These are phyloP conservation scores for Brienomyrus brachyistius DNA, from an alignment of 2,113 vertebrate genomes.

Conservation along the genomic window DNA sequence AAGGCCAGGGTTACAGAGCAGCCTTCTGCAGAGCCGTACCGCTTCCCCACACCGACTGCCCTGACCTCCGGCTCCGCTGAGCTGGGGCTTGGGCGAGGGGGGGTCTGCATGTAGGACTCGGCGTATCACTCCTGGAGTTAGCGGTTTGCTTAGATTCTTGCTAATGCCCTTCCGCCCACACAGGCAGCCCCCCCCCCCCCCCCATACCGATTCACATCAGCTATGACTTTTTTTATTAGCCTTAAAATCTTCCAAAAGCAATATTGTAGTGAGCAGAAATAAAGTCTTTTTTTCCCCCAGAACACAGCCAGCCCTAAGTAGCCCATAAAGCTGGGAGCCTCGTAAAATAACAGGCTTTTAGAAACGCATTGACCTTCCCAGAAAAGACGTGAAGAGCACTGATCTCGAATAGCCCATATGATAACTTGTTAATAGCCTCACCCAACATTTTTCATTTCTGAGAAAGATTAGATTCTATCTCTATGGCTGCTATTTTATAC, in stretches of 20 bases:
- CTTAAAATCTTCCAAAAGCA: slow-evolving; percentile 10
- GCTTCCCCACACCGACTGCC: not conserved
- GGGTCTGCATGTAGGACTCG: not conserved
- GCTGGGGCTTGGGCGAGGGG: not conserved
- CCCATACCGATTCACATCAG: not conserved
- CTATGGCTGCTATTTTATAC: not conserved
- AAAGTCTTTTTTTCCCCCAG: not conserved
- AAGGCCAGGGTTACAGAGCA: not conserved
- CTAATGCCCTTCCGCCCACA: not conserved
- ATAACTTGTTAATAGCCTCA: slow-evolving; percentile 7
- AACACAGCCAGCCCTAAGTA: not conserved
- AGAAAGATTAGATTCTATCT: not conserved
- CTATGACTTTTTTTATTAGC: not conserved
- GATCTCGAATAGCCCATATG: not conserved
- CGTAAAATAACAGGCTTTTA: not conserved
- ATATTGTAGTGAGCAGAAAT: not conserved
- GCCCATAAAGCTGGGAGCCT: not conserved
- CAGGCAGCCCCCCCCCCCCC: not conserved
- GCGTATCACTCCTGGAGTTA: not conserved
- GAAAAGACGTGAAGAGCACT: not conserved
- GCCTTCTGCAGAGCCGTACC: not conserved
- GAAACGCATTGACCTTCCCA: slow-evolving; percentile 5
- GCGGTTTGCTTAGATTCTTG: not conserved
- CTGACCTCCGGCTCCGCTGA: not conserved
- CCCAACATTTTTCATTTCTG: not conserved